Conservation (phyloP, 2,797 vertebrate genomes). For the Rhincodon typus region DNA sequence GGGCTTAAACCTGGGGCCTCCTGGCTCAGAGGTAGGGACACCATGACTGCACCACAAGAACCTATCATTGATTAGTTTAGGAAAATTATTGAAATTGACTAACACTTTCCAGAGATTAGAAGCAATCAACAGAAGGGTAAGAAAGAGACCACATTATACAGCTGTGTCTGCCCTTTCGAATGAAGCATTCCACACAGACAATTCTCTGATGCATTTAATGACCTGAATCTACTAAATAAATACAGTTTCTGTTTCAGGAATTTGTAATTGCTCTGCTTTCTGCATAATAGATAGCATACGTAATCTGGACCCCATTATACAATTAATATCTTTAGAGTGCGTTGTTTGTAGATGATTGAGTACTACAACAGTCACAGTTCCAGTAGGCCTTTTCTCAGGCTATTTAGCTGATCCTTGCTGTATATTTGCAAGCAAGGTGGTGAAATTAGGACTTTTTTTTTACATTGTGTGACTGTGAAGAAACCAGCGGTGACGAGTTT, state of each 20-base stretch:
- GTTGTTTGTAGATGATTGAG: background rate
- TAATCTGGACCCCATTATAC: background rate
- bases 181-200: background rate
- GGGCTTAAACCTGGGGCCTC: too few species aligned
- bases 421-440: background rate
- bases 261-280: background rate
- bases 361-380: background rate
- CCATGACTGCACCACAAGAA: too few species aligned
- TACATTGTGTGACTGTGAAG: too few species aligned
- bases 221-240: background rate
- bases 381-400: background rate
- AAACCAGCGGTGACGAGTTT: too few species aligned
- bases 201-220: background rate
- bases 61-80: background rate
- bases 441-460: too few species aligned
- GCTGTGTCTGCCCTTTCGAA: background rate
- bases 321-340: background rate
- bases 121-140: background rate
- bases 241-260: background rate
- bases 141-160: background rate
- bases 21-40: too few species aligned
- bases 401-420: background rate
- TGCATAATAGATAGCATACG: background rate
- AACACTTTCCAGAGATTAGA: background rate
- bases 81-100: background rate